Evolutionary conservation across 2,113 vertebrate genomes (phyloP), one percentile per base, ranked within the genome.

Genomic region (Gymnorhina tibicen): DNA sequence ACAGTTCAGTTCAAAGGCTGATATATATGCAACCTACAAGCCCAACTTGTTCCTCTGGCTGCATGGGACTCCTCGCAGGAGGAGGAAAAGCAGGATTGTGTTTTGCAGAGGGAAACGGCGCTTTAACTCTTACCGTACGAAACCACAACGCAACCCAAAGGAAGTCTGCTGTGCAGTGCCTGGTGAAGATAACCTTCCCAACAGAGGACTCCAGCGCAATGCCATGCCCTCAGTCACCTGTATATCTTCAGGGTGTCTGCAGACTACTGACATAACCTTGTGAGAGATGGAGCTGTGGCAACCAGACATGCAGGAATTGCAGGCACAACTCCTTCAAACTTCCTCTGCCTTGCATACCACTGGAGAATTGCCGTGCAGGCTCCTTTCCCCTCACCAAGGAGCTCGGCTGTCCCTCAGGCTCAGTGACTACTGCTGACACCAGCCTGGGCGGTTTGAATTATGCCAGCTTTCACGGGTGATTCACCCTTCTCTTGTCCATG

Each of bases 31-130:
- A 88, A 55, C n/a, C 50, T 74, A 55, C 87, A 70, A 74, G 87
- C 24, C 28, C 11, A 75, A 66, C 92, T 88, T 74, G 85, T 93
- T 97, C 39, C 27, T 96, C 92, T 80, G 76, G 91, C 82, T 93
- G 24, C 8, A 35, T 44, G 55, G 32, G 21, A 47, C 58, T 95
- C 17, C 74, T 94, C 0, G 1, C 8, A 53, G 7, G 21, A 83
- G 35, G 44, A 93, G n/a, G 67, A 62, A 69, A 67, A 82, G 35
- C 75, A 90, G 56, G 75, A 88, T 23, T 79, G 64, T 3, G 7
- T 85, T 89, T 91, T 96, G 75, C 72, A 91, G 55, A 91, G 46
- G 59, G 35, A 87, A 82, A 76, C 3, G 41, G 35, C 39, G 28
- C 41, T 94, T 87, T 78, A 91, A 76, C 23, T 90, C 91, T 91